phyloP scores from a whole-genome alignment of 92 coral and sea anemone genomes.

The Heteractis magnifica region DNA sequence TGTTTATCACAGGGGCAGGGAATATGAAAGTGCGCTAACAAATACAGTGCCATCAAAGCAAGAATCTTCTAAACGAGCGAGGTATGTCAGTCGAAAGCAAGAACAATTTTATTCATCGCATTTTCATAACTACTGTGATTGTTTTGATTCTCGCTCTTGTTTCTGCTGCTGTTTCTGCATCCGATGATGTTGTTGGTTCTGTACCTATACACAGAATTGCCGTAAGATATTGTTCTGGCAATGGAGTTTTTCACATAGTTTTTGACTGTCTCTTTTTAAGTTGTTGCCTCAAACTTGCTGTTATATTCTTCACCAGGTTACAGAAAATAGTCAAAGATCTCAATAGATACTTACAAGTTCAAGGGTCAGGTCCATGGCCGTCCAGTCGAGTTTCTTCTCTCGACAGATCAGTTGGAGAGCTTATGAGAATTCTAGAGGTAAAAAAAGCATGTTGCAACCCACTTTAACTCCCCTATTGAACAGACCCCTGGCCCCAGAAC shows the following conservation, averaged over 20 bases:
- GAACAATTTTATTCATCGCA: too few relatives aligned
- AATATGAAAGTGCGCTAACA: constrained; percentile 83
- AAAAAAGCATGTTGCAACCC: constrained; percentile 26
- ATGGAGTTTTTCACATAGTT: too few relatives aligned
- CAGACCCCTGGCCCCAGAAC: too few relatives aligned
- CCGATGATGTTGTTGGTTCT: not conserved
- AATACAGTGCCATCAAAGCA: constrained; percentile 65
- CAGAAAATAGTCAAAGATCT: constrained; percentile 93
- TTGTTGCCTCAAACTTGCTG: not conserved
- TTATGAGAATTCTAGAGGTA: constrained; percentile 75
- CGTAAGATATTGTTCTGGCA: not conserved
- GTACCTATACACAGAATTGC: not conserved
- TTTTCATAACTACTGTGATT: not conserved
- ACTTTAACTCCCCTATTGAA: too few relatives aligned
- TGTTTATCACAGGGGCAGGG: constrained; percentile 70
- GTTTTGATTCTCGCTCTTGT: not conserved
- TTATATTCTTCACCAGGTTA: constrained; percentile 40
- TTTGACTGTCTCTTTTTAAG: not conserved
- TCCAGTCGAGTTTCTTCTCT: constrained; percentile 82
- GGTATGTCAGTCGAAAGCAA: constrained; percentile 38
- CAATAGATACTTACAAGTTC: constrained; percentile 82
- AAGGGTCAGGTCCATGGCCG: constrained; percentile 97
- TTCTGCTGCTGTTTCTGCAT: not conserved
- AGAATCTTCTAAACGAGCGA: constrained; percentile 84
- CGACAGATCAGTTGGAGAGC: constrained; percentile 91